Evolutionary conservation across 2,888 invertebrate species (phyloP).

Genomic region (Lasioglossum vierecki): DNA sequence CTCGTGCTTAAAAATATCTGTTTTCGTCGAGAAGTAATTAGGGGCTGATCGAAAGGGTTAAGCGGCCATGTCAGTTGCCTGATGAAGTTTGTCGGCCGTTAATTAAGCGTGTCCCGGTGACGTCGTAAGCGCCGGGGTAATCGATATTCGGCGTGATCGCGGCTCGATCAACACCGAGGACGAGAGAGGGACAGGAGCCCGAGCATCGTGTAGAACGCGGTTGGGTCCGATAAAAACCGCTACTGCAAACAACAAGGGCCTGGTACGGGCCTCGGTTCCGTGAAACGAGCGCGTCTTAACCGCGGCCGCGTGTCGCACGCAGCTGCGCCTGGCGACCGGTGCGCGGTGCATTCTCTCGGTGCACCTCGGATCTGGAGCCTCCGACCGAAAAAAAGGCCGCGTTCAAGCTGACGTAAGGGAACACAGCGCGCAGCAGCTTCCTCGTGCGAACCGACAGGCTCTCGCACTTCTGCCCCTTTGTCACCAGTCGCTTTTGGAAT

Average conservation of each 20-base stretch:
- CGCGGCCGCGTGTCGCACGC: slow-evolving; percentile 45
- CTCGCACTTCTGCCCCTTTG: slow-evolving; percentile 42
- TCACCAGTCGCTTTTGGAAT: slow-evolving; percentile 31
- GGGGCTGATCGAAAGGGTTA: neutral
- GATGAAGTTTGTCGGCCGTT: slow-evolving; percentile 66
- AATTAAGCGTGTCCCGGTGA: slow-evolving; percentile 70
- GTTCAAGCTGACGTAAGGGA: slow-evolving; percentile 59
- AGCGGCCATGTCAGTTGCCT: neutral
- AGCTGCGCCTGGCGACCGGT: slow-evolving; percentile 56
- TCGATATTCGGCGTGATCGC: slow-evolving; percentile 68
- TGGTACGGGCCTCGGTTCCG: slow-evolving; percentile 2
- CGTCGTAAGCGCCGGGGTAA: slow-evolving; percentile 64
- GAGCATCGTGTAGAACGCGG: slow-evolving; percentile 18
- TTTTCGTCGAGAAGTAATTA: neutral
- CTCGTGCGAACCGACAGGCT: slow-evolving; percentile 38
- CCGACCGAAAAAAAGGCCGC: slow-evolving; percentile 52
- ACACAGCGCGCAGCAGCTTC: slow-evolving; percentile 47
- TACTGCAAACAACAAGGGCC: slow-evolving; percentile 14
- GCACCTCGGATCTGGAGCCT: slow-evolving; percentile 44
- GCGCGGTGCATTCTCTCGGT: slow-evolving; percentile 57
- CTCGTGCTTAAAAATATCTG: neutral
- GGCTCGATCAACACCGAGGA: slow-evolving; percentile 49
- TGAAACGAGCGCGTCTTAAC: slow-evolving; percentile 48
- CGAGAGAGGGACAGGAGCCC: slow-evolving; percentile 39
- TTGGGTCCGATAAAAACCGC: slow-evolving; percentile 40